Conservation (phyloP, 2,888 invertebrate species). For the Laothoe populi region DNA sequence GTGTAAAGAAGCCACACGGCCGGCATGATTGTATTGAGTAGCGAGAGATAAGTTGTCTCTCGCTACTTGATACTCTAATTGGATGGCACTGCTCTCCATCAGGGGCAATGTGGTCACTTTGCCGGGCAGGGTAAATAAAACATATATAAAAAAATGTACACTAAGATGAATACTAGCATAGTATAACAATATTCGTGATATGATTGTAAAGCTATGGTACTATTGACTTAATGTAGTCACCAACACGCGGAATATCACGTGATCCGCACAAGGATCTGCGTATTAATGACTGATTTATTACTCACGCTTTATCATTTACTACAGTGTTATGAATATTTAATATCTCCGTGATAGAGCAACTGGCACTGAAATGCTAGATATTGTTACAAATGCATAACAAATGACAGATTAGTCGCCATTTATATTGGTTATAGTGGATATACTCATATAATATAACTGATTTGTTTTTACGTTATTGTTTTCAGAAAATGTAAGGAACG, state of each 20-base stretch:
- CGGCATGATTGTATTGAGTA: too few species aligned
- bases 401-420: neutral
- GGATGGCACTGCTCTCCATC: too few species aligned
- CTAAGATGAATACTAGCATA: neutral
- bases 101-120: too few species aligned
- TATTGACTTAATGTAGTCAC: neutral
- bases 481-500: too few species aligned
- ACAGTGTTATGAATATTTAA: conserved; percentile 10
- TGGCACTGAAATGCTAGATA: neutral
- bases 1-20: too few species aligned
- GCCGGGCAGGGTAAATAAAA: neutral
- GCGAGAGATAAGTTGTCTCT: too few species aligned
- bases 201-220: neutral
- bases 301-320: conserved; percentile 20
- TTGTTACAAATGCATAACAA: neutral
- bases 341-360: neutral
- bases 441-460: too few species aligned
- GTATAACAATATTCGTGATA: neutral
- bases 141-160: neutral
- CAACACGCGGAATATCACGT: neutral
- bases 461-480: too few species aligned
- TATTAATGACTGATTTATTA: conserved; percentile 8
- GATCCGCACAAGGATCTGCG: neutral
- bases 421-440: neutral
- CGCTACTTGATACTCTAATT: too few species aligned